Percentiles rank a stretch among this genome's conserved stretches.
phyloP scores from a whole-genome alignment of 1,140 invertebrate species.

The Pseudomyrmex concolor region DNA sequence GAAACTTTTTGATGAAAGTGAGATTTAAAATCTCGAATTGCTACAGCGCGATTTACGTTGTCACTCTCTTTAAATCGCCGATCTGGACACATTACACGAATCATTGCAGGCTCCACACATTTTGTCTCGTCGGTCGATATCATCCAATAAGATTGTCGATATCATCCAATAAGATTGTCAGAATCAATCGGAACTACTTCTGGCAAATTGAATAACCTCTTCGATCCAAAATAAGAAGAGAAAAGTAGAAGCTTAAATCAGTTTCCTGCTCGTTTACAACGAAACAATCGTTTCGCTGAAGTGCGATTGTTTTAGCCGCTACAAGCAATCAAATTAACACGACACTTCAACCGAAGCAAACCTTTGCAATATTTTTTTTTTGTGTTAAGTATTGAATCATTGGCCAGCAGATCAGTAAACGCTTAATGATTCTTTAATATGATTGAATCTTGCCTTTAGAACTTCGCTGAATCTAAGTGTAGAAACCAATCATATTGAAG shows the following conservation, averaged over 20 bases:
- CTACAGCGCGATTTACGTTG: constrained; percentile 43
- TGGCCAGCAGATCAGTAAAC: no score
- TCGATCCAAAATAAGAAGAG: not conserved
- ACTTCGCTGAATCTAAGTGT: no score
- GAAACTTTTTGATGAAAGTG: not conserved
- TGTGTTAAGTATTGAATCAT: no score
- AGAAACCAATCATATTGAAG: no score
- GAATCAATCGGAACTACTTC: constrained; percentile 18
- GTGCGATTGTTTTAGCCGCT: not conserved
- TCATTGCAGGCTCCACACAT: not conserved
- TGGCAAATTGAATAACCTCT: not conserved
- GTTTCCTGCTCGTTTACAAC: not conserved
- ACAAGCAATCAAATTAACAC: not conserved
- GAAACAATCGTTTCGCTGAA: not conserved
- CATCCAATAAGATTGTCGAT: constrained; percentile 40
- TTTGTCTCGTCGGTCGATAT: constrained; percentile 14
- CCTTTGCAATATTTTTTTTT: not conserved
- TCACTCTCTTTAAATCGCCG: constrained; percentile 29
- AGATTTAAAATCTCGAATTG: not conserved
- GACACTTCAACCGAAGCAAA: not conserved
- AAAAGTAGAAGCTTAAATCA: constrained; percentile 22
- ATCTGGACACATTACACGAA: constrained; percentile 16
- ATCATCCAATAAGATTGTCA: constrained; percentile 34
- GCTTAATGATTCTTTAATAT: no score
- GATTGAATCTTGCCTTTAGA: no score